phyloP scores from a whole-genome alignment of 2,113 vertebrate species.

The Onychorhynchus coronatus region DNA sequence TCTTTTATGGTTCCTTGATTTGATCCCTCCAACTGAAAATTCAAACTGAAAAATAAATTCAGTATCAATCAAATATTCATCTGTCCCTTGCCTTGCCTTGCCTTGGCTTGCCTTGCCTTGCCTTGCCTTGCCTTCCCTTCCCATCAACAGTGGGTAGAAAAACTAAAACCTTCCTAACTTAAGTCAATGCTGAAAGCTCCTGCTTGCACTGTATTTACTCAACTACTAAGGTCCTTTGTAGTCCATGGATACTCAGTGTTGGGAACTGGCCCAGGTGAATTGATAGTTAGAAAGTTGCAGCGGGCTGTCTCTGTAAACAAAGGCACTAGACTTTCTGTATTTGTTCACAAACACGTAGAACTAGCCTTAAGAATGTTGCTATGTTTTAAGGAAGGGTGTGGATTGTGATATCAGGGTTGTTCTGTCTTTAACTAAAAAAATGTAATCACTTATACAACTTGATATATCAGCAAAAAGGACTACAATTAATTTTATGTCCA shows the following conservation, averaged over 20 bases:
- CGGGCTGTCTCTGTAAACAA: not conserved
- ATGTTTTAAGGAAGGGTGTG: not conserved
- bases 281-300: not conserved
- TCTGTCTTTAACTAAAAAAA: not conserved
- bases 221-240: not conserved
- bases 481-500: not conserved
- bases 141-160: not conserved
- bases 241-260: not conserved
- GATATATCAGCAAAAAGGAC: not conserved
- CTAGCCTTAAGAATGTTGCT: not conserved
- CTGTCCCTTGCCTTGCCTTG: not conserved
- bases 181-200: not conserved
- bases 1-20: not conserved
- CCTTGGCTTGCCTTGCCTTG: not conserved
- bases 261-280: not conserved
- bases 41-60: not conserved
- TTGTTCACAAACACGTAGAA: not conserved
- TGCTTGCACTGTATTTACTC: not conserved
- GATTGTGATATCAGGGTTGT: not conserved
- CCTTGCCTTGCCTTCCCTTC: not conserved
- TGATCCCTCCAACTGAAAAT: not conserved
- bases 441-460: not conserved
- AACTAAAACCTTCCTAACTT: not conserved
- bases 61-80: not conserved
- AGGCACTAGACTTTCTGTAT: not conserved